A percentile compares a stretch with the other conserved stretches of the same genome.
Evolutionary conservation across 2,797 vertebrate species (phyloP).

Genomic region (Enteromius unitaeniatus): DNA sequence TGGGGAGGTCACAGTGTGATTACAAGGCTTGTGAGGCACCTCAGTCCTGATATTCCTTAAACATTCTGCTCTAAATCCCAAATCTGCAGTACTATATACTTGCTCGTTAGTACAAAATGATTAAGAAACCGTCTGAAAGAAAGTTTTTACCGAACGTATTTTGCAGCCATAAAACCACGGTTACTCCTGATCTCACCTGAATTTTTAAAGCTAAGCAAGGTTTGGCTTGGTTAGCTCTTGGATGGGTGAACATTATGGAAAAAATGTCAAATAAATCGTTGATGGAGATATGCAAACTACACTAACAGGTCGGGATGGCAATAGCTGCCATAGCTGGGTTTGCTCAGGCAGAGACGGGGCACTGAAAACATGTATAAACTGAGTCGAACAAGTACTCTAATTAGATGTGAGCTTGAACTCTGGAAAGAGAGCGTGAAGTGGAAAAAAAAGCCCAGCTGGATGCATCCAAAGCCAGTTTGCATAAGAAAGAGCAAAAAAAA

Average conservation of each 20-base stretch:
- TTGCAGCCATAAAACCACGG: background rate
- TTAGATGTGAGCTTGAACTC: constrained; percentile 31
- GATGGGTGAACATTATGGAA: background rate
- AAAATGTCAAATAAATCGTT: background rate
- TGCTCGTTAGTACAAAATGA: background rate
- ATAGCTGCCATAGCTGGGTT: background rate
- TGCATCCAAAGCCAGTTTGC: constrained; percentile 42
- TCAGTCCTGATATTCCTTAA: background rate
- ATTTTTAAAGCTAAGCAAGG: background rate
- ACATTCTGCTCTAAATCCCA: background rate
- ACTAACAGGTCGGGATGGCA: background rate
- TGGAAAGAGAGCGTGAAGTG: constrained; percentile 19
- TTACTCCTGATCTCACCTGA: background rate
- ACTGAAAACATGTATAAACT: constrained; percentile 13
- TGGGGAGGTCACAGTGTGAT: constrained; percentile 26
- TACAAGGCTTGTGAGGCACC: background rate
- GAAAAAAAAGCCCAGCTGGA: constrained; percentile 37
- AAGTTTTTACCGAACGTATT: background rate
- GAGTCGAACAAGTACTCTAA: constrained; percentile 31
- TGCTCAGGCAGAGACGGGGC: background rate
- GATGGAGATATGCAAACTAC: background rate
- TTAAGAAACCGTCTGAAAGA: background rate
- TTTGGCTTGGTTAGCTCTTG: background rate
- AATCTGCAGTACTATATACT: background rate
- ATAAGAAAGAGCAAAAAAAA: background rate